Conservation (phyloP, 2,888 invertebrate species). For the Deilephila elpenor region DNA sequence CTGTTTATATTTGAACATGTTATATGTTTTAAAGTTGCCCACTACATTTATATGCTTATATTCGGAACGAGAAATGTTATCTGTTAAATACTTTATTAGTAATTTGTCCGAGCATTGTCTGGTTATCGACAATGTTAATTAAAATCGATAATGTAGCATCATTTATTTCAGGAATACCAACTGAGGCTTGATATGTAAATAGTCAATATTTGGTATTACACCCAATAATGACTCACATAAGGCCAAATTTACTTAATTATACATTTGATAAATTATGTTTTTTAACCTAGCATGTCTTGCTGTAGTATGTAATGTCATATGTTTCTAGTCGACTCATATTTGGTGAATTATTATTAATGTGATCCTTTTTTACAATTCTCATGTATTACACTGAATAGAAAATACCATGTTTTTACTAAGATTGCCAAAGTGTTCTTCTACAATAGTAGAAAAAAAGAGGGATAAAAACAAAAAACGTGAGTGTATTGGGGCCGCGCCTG, state of each 20-base stretch:
- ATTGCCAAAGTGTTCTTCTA: conserved; percentile 45
- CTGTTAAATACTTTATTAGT: background rate
- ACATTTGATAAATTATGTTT: no score
- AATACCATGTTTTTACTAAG: conserved; percentile 26
- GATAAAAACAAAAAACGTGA: conserved; percentile 67
- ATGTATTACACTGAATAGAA: no score
- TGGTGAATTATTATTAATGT: background rate
- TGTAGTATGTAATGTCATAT: no score
- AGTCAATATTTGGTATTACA: no score
- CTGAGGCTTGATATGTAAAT: no score
- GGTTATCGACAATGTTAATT: background rate
- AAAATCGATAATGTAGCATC: no score
- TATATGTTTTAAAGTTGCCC: background rate
- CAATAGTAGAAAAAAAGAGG: conserved; percentile 50
- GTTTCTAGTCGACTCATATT: no score
- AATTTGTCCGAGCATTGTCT: background rate
- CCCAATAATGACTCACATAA: no score
- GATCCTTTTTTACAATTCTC: background rate
- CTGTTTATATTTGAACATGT: conserved; percentile 2
- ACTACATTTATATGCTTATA: background rate
- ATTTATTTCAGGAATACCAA: no score
- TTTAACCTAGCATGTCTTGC: no score
- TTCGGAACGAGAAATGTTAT: background rate
- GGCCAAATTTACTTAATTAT: no score
- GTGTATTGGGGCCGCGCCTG: conserved; percentile 74